Base-by-base conservation (phyloP, 2,888 invertebrate genomes). In the Phragmatobia fuliginosa region DNA sequence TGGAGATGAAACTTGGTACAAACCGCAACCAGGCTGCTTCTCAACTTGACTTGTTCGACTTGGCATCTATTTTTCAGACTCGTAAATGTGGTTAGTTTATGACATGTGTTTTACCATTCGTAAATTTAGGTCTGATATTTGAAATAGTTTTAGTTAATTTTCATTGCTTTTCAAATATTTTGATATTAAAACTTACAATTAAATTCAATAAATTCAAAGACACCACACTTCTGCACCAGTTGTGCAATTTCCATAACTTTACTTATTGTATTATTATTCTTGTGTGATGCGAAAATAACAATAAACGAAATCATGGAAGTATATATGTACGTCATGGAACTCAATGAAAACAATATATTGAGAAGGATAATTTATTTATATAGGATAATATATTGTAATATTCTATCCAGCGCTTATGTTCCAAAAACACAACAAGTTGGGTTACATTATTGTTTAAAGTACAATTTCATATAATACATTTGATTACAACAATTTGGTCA, bases 1-100 rank as follows among this genome's bases (percentile, higher is more conserved):
- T 85, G 84, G 82, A 80, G 78, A 77, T 80, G 79, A 87, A 94
- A 93, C 91, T 93, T 92, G 83, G 81, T 76, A 87, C 86, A 86
- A 91, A 89, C 92, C 92, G 72, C 90, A 88, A 78, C 82, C 83
- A 71, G 75, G 73, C 71, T 65, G 74, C 72, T 76, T 77, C 62
- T 65, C 63, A 81, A 85, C 77, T 83, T 79, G 75, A 79, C 83
- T 85, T 85, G 82, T 86, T 84, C 76, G 76, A 85, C 78, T 87
- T 85, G 66, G 68, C 79, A 76, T 81, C 80, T 83, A 83, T 87
- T 87, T 85, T 83, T 79, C 77, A 76, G 71, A 70, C 73, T 59
- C 73, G 64, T 69, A 70, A 49, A 52, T n/a, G 21, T 52, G 31
- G 25, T 38, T 41, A 41, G 56, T 36, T 28, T 45, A 16, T 52